These are phyloP conservation scores for Patella pellucida DNA, from an alignment of 2,888 invertebrate species.

Conservation along the genomic window DNA sequence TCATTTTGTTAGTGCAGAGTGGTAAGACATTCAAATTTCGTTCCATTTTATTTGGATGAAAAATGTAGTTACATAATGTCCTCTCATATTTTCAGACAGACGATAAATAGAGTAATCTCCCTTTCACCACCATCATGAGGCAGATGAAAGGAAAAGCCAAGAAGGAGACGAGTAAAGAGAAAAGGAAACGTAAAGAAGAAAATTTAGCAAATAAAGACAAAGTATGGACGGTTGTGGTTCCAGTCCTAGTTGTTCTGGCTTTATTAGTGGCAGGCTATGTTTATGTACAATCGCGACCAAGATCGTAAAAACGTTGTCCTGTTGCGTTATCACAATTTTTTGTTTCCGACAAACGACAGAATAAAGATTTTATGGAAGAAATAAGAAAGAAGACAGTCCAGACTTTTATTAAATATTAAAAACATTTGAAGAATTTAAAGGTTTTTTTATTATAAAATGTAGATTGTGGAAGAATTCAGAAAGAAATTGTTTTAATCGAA, in stretches of 20 bases:
- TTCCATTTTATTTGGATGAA: background rate
- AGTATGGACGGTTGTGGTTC: conserved; percentile 56
- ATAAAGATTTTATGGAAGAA: too few relatives aligned
- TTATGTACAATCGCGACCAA: conserved; percentile 49
- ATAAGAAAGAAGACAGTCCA: too few relatives aligned
- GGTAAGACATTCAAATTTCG: too few relatives aligned
- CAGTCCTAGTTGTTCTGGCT: conserved; percentile 46
- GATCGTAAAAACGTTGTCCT: background rate
- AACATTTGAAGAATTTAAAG: too few relatives aligned
- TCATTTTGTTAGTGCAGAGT: too few relatives aligned
- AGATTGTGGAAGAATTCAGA: too few relatives aligned
- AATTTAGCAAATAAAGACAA: conserved; percentile 51
- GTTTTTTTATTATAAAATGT: too few relatives aligned
- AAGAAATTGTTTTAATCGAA: too few relatives aligned
- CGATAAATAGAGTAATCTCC: too few relatives aligned
- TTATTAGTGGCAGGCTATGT: conserved; percentile 48
- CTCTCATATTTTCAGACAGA: background rate
- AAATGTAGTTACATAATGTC: background rate
- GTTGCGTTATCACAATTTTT: too few relatives aligned
- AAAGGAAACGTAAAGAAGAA: conserved; percentile 59
- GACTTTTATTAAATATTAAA: too few relatives aligned
- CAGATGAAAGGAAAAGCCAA: conserved; percentile 67
- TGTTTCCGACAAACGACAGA: too few relatives aligned
- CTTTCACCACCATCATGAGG: conserved; percentile 46
- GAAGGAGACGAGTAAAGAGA: conserved; percentile 62